phyloP scores from a whole-genome alignment of 2,888 invertebrate species.

The Formica aserva region DNA sequence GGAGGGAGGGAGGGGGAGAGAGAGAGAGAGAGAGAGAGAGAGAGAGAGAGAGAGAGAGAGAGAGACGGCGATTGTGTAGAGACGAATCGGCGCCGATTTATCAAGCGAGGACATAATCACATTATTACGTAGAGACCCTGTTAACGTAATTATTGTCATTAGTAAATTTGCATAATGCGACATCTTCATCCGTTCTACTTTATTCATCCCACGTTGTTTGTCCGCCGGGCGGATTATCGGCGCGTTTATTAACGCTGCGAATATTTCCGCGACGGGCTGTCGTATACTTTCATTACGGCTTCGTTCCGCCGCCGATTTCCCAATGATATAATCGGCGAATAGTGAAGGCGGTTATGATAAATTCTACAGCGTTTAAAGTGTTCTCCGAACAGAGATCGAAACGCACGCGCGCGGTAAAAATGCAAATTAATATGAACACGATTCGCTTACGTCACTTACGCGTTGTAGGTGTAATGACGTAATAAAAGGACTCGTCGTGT shows the following conservation, averaged over 20 bases:
- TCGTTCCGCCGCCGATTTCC: slow-evolving; percentile 43
- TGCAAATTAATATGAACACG: slow-evolving; percentile 39
- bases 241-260: slow-evolving; percentile 22
- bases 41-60: no score
- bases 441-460: slow-evolving; percentile 14
- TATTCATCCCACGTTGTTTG: slow-evolving; percentile 47
- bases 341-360: not conserved
- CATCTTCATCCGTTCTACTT: slow-evolving; percentile 49
- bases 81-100: not conserved
- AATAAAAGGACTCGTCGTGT: slow-evolving; percentile 15
- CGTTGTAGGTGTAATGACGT: slow-evolving; percentile 16
- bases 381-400: not conserved
- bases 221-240: slow-evolving; percentile 1
- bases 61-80: not conserved
- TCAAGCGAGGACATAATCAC: not conserved
- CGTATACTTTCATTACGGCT: slow-evolving; percentile 33
- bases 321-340: slow-evolving; percentile 43
- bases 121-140: not conserved
- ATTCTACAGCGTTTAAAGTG: slow-evolving; percentile 19
- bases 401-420: slow-evolving; percentile 22
- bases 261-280: slow-evolving; percentile 9
- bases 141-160: slow-evolving; percentile 34
- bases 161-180: slow-evolving; percentile 45
- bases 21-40: no score
- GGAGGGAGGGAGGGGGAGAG: no score